Evolutionary conservation across 2,797 vertebrate genomes (phyloP), one percentile per base, ranked within the genome.

Genomic region (Halcyon badia): DNA sequence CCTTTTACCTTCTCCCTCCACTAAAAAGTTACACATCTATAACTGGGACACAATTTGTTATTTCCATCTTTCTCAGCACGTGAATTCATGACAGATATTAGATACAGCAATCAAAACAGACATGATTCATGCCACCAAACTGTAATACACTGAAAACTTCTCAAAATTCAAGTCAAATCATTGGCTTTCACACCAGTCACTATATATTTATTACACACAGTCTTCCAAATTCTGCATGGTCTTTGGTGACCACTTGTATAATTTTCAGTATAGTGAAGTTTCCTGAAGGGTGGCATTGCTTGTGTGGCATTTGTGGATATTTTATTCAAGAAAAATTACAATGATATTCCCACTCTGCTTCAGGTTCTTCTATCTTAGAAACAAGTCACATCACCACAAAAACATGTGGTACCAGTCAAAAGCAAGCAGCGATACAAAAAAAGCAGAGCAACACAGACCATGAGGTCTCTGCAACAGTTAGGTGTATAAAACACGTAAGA

Each of bases 401-500:
- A 77, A 5, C 30, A 70, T 25, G 42, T 52, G 5, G 10, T 44
- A 52, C 11, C 16, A 30, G 10, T 39, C 19, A 77, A 87, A 94
- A 83, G 25, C 39, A 48, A 37, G 3, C n/a, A 72, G 20, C 21
- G 70, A 62, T 49, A n/a, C 25, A 73, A 71, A 83, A 61, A 24
- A 25, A 66, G 6, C 20, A 84, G 14, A 79, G 42, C 31, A 89
- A 30, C 14, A 11, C 5, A 72, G 18, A 70, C 14, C 10, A 39
- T 28, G 25, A 78, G 4, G 14, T 44, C 26, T 35, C 35, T 24
- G 21, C 11, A 57, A 21, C 64, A n/a, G 18, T 30, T 39, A 39
- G 5, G 3, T 31, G 61, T 0, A 0, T 20, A 60, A 66, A 87
- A 11, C 6, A 56, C 14, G 21, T 31, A 70, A 72, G 51, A 71